Conservation (phyloP, 2,888 invertebrate species). For the Sepiola atlantica region DNA sequence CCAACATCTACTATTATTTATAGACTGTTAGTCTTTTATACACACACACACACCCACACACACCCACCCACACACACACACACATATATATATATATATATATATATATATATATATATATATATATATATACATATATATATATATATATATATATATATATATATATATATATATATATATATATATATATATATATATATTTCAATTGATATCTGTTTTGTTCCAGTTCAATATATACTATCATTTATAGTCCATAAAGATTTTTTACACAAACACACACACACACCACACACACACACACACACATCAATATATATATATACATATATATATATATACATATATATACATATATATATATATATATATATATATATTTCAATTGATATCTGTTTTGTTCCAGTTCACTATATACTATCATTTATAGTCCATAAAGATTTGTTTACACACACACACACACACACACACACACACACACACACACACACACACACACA, state of each 20-base stretch:
- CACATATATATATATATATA: neutral
- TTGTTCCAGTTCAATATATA: neutral
- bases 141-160: neutral
- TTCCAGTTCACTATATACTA: too few species aligned
- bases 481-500: too few species aligned
- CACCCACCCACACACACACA: neutral
- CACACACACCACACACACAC: neutral
- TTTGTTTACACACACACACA: too few species aligned
- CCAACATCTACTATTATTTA: too few species aligned
- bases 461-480: too few species aligned
- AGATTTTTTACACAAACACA: too few species aligned
- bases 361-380: too few species aligned
- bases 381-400: too few species aligned
- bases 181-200: neutral
- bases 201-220: neutral
- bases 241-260: too few species aligned
- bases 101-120: neutral
- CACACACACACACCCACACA: neutral
- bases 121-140: neutral
- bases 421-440: too few species aligned
- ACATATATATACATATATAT: constrained; percentile 35
- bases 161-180: neutral
- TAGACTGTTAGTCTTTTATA: neutral
- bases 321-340: neutral
- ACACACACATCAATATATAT: neutral